These are phyloP conservation scores for Xyrauchen texanus DNA, from an alignment of 2,113 vertebrate species.

Conservation along the genomic window DNA sequence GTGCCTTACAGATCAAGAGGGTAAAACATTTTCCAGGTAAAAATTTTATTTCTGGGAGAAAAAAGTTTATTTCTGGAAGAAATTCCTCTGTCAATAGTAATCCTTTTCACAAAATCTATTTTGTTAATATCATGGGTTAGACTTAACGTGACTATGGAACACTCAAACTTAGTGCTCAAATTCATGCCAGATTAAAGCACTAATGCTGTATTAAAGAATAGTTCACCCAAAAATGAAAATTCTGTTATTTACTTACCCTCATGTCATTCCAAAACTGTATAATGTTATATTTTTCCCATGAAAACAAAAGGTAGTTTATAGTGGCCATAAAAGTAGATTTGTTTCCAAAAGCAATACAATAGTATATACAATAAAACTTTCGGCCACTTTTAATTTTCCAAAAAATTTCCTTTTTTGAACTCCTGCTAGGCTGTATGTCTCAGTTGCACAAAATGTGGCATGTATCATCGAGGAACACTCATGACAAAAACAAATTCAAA, in stretches of 20 bases:
- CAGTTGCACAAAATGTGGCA: no score
- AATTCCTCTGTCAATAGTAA: slow-evolving; percentile 6
- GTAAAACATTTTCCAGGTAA: not conserved
- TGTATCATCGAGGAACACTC: no score
- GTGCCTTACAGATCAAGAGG: slow-evolving; percentile 5
- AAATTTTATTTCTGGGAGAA: slow-evolving; percentile 32
- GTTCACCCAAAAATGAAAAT: not conserved
- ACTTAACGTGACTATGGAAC: not conserved
- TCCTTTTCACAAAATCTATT: not conserved
- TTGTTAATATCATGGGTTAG: not conserved
- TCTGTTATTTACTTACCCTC: not conserved
- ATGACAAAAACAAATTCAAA: no score
- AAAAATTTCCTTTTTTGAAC: no score
- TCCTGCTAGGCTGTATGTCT: no score
- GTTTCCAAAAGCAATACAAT: no score
- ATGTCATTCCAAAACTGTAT: not conserved
- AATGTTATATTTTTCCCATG: not conserved
- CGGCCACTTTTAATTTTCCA: no score
- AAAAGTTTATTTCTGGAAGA: slow-evolving; percentile 28
- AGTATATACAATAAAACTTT: no score
- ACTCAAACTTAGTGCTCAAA: not conserved
- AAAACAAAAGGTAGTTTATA: no score
- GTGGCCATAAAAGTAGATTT: no score
- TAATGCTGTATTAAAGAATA: not conserved
- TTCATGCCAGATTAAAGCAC: not conserved